Base-by-base conservation (phyloP, 2,797 vertebrate species). In the Schizopygopsis pylzovi region DNA sequence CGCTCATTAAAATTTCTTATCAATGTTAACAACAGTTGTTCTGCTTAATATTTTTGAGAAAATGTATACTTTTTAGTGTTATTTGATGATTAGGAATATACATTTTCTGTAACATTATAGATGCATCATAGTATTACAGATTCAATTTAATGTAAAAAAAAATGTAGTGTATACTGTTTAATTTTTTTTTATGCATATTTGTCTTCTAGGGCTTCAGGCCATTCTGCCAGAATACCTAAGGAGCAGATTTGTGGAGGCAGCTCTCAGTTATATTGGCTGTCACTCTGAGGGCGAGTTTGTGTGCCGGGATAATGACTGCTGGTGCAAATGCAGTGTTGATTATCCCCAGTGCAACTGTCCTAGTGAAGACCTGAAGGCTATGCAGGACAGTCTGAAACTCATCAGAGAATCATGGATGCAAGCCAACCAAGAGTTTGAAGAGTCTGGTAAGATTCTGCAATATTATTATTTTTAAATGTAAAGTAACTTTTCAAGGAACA, bases 281-380 rank as follows among this genome's bases (percentile, higher is more conserved):
- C 98, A 98, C 90, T 98, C 98, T 12, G 97, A 99, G 88, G 98
- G 98, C 71, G 97, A 97, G 81, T 98, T 99, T 90, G 96, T 97
- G 92, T 99, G 98, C 94, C 97, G 95, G 83, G 95, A 97, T 93
- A 97, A 95, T 90, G 98, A 99, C 92, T 99, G 98, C 95, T 98
- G 98, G 98, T 99, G 98, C 90, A 96, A 95, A 56, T 99, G 98
- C 76, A 95, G 95, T 12, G 90, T 91, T 22, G 95, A 90, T 89
- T 97, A 96, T 90, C 97, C 98, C 0, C 96, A 96, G 89, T 99
- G 98, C 91, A 99, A 99, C 90, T 99, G 98, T 89, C 98, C 98
- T 1, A 95, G 96, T 92, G 96, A 97, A 95, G 97, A 98, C 91
- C 96, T 99, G 75, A 95, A 95, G 90, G 96, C 97, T 81, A 97